Evolutionary conservation across 2,888 invertebrate genomes (phyloP).

Genomic region (Callimorpha dominula): DNA sequence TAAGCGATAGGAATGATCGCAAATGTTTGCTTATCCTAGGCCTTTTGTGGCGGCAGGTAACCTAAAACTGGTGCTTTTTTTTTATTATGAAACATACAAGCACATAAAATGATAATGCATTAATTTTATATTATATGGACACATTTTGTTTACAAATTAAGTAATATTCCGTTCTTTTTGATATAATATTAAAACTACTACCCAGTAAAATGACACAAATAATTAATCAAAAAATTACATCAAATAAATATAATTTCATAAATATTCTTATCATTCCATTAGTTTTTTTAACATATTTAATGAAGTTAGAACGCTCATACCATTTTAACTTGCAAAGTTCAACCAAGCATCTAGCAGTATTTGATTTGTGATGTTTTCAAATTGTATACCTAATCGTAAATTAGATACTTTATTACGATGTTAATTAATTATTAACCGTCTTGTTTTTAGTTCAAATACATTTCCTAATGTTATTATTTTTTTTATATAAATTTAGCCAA

Average conservation of each 20-base stretch:
- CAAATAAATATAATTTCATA: neutral
- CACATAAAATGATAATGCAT: neutral
- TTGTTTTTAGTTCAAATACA: conserved; percentile 29
- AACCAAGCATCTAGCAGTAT: conserved; percentile 54
- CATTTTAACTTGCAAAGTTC: conserved; percentile 45
- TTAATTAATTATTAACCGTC: conserved; percentile 33
- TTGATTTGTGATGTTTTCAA: conserved; percentile 51
- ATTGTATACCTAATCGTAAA: conserved; percentile 31
- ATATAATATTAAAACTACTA: neutral
- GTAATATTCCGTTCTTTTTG: neutral
- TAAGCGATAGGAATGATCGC: neutral
- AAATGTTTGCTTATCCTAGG: neutral
- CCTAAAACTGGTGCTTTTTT: neutral
- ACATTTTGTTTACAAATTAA: neutral
- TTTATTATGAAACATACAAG: neutral
- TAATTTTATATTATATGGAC: neutral
- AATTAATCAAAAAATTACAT: neutral
- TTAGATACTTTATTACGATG: conserved; percentile 45
- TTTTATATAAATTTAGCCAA: conserved; percentile 4
- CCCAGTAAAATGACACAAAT: neutral
- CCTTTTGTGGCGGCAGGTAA: neutral
- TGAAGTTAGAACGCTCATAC: conserved; percentile 13
- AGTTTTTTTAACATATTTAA: conserved; percentile 12
- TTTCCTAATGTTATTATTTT: conserved; percentile 16
- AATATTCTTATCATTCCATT: conserved; percentile 43